phyloP scores from a whole-genome alignment of 2,113 vertebrate species.

The Fregata magnificens region DNA sequence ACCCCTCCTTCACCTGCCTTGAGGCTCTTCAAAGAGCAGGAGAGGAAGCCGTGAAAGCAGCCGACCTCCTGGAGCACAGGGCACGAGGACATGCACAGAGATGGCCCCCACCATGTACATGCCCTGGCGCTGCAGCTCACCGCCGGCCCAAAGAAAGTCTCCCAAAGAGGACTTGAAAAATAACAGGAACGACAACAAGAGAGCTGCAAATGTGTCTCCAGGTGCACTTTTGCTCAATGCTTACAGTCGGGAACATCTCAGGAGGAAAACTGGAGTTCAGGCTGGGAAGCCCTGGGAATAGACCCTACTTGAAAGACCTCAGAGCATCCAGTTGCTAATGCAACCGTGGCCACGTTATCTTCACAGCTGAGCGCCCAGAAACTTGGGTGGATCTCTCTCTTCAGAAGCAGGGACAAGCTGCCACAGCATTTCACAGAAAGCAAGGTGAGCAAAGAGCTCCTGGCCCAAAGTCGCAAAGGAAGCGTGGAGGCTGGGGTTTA shows the following conservation, averaged over 20 bases:
- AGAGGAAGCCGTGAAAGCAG: not conserved
- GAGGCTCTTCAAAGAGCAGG: not conserved
- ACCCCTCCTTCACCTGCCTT: not conserved
- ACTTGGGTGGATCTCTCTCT: not conserved
- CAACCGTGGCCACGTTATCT: not conserved
- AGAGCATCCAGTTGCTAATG: not conserved
- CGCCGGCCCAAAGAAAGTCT: not conserved
- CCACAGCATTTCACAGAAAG: not conserved
- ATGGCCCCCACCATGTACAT: rapidly evolving
- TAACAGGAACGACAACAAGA: rapidly evolving
- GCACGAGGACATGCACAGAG: not conserved
- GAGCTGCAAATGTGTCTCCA: not conserved
- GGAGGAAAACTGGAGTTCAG: not conserved
- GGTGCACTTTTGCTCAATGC: not conserved
- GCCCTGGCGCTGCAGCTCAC: not conserved
- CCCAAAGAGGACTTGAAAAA: not conserved
- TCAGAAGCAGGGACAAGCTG: not conserved
- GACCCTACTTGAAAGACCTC: not conserved
- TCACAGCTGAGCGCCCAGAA: not conserved
- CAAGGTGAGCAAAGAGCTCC: not conserved
- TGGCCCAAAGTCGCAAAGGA: not conserved
- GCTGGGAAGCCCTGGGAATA: not conserved
- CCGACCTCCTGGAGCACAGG: rapidly evolving
- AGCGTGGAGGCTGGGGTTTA: not conserved
- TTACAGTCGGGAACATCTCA: not conserved